Conservation (phyloP, 1,140 invertebrate species). For the Bombyx mandarina region DNA sequence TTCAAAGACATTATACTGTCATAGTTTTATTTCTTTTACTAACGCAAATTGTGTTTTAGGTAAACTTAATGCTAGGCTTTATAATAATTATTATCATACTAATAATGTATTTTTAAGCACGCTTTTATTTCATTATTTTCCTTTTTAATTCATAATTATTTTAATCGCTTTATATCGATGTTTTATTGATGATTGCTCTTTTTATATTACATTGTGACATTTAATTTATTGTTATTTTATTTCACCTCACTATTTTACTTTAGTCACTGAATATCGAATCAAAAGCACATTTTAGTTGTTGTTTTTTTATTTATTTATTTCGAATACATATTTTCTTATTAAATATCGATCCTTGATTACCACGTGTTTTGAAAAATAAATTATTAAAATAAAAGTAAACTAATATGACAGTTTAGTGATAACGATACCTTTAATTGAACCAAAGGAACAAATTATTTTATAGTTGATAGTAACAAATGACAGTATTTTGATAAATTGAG, state of each 20-base stretch:
- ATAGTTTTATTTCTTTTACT: constrained; percentile 4
- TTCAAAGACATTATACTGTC: too few species aligned
- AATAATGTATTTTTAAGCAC: constrained; percentile 15
- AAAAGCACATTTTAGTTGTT: constrained; percentile 20
- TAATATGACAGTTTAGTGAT: too few species aligned
- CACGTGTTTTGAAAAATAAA: too few species aligned
- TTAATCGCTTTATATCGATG: constrained; percentile 16
- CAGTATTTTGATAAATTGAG: too few species aligned
- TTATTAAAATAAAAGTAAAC: too few species aligned
- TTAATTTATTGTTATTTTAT: constrained; percentile 19
- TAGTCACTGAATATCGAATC: constrained; percentile 17
- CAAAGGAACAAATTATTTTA: too few species aligned
- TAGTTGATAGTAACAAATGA: too few species aligned
- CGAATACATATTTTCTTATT: neutral
- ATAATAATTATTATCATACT: constrained; percentile 11
- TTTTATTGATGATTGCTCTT: constrained; percentile 17
- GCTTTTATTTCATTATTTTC: constrained; percentile 6
- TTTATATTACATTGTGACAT: constrained; percentile 14
- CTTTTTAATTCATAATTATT: constrained; percentile 1
- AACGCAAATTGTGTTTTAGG: constrained; percentile 7
- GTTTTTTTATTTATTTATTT: neutral
- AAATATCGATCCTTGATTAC: neutral
- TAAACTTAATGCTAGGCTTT: constrained; percentile 10
- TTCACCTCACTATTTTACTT: constrained; percentile 15
- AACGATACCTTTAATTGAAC: too few species aligned